phyloP scores from a whole-genome alignment of 1,140 invertebrate species.

The Drusus annulatus region DNA sequence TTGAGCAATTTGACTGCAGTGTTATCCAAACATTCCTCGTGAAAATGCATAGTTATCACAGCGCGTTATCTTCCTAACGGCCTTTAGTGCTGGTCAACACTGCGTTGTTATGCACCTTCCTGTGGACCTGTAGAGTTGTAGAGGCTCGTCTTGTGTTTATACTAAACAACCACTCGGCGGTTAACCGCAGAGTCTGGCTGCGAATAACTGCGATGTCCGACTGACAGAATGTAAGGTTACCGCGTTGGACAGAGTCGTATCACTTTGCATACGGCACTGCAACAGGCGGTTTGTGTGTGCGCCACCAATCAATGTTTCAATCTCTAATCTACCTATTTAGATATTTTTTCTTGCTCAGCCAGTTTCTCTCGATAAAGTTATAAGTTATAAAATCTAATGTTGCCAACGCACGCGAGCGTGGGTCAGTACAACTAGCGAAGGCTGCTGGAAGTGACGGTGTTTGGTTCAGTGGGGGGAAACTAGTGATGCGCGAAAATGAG shows the following conservation, averaged over 20 bases:
- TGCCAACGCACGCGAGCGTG: not conserved
- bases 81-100: not conserved
- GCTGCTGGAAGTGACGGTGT: too few species aligned
- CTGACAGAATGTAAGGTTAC: not conserved
- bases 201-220: not conserved
- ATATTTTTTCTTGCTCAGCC: too few species aligned
- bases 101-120: not conserved
- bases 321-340: too few species aligned
- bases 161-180: not conserved
- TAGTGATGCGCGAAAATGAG: slow-evolving; percentile 62
- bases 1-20: too few species aligned
- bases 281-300: not conserved
- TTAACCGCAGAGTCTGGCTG: not conserved
- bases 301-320: too few species aligned
- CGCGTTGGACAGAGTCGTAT: not conserved
- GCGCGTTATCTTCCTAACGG: slow-evolving; percentile 6
- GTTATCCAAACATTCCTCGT: not conserved
- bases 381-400: not conserved
- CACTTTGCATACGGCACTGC: not conserved
- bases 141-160: not conserved
- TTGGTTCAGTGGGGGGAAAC: not conserved
- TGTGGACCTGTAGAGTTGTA: too few species aligned
- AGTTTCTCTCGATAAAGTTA: too few species aligned
- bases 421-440: too few species aligned
- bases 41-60: not conserved